Conservation (phyloP, 2,113 vertebrate species). For the Cynopterus brachyotis region DNA sequence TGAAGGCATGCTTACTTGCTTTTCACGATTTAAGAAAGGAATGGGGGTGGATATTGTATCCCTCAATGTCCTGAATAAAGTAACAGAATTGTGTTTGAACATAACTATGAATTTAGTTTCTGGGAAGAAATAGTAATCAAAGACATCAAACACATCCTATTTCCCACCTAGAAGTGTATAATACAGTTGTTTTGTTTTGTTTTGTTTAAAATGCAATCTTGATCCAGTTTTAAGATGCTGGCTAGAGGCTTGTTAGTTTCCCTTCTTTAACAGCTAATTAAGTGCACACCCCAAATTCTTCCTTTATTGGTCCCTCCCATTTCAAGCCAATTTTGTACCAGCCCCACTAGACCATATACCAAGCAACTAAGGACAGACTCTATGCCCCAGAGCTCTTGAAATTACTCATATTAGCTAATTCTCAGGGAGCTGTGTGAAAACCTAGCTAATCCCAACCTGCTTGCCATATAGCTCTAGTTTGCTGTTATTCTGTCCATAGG, state of each 20-base stretch:
- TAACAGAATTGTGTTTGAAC: not conserved
- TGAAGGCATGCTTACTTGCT: not conserved
- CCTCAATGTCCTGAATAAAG: not conserved
- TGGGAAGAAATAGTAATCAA: not conserved
- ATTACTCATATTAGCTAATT: not conserved
- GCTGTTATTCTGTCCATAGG: not conserved
- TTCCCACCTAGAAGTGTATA: not conserved
- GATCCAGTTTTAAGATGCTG: not conserved
- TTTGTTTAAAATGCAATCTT: not conserved
- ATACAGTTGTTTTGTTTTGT: not conserved
- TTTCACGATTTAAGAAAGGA: not conserved
- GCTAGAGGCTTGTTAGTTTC: not conserved
- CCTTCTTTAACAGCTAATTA: not conserved
- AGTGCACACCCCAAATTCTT: not conserved
- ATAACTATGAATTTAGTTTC: not conserved
- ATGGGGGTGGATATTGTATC: not conserved
- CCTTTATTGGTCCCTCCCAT: not conserved
- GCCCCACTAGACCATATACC: not conserved
- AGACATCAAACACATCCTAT: not conserved
- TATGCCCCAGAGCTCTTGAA: not conserved
- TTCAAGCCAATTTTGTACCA: not conserved
- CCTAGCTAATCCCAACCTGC: too few species aligned
- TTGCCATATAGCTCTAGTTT: not conserved
- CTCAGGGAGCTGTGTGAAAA: not conserved
- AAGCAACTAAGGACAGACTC: not conserved